Evolutionary conservation across 2,888 invertebrate genomes (phyloP).

Genomic region (Nomada flava): DNA sequence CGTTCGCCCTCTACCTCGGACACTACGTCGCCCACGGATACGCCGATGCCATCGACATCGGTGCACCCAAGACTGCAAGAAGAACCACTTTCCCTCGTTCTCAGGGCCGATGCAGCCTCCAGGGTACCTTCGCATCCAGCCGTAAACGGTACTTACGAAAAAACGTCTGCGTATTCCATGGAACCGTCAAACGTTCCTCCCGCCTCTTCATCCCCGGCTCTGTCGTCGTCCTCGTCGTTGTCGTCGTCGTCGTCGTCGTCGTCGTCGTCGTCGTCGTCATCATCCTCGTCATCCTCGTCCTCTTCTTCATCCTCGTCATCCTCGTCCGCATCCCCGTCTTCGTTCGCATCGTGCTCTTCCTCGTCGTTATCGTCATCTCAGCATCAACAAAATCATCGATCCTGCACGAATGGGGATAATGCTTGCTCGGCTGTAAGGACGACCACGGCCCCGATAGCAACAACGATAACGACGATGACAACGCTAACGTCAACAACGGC

Average conservation of each 20-base stretch:
- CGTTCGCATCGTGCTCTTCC: conserved; percentile 1
- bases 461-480: conserved; percentile 10
- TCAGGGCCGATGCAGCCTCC: conserved; percentile 82
- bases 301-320: conserved; percentile 19
- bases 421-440: conserved; percentile 36
- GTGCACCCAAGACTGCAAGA: conserved; percentile 83
- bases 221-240: not conserved
- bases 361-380: not conserved
- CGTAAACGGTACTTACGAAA: conserved; percentile 80
- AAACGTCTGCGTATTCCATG: conserved; percentile 59
- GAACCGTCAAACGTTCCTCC: conserved; percentile 45
- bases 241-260: conserved; percentile 9
- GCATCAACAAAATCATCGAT: conserved; percentile 35
- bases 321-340: not conserved
- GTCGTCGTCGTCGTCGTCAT: not conserved
- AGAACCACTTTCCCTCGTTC: conserved; percentile 88
- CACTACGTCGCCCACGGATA: conserved; percentile 64
- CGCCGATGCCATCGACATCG: conserved; percentile 5
- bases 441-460: conserved; percentile 39
- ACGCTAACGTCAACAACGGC: conserved; percentile 34
- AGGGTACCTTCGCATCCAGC: conserved; percentile 86
- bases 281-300: conserved; percentile 10
- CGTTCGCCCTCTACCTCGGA: conserved; percentile 72
- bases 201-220: not conserved
- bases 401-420: conserved; percentile 52